Conservation (phyloP, 2,888 invertebrate genomes). For the Criorhina ranunculi region DNA sequence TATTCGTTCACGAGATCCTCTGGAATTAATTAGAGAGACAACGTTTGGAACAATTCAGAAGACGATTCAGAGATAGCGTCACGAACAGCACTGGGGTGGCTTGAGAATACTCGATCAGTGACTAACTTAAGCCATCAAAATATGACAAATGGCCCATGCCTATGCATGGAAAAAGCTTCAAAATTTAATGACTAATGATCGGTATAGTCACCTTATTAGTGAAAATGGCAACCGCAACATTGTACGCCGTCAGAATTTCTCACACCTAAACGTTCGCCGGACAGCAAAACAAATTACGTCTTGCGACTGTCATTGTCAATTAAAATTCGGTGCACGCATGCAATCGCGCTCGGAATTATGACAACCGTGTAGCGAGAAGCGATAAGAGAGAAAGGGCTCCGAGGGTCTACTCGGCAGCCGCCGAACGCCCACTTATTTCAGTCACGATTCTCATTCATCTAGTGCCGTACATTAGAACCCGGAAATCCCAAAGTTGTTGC, state of each 20-base stretch:
- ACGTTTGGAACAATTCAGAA: too few species aligned
- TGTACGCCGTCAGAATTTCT: constrained; percentile 62
- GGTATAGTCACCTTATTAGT: constrained; percentile 53
- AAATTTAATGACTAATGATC: constrained; percentile 57
- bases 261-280: constrained; percentile 44
- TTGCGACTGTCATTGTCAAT: constrained; percentile 34
- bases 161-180: not conserved
- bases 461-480: constrained; percentile 73
- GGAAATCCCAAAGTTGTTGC: constrained; percentile 71
- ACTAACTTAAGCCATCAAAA: not conserved
- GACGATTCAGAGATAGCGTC: too few species aligned
- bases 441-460: constrained; percentile 66
- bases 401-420: not conserved
- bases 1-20: too few species aligned
- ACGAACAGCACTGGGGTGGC: too few species aligned
- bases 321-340: constrained; percentile 71
- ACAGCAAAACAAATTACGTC: constrained; percentile 47
- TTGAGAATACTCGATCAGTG: not conserved
- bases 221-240: constrained; percentile 56
- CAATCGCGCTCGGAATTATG: constrained; percentile 69
- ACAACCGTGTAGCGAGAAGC: constrained; percentile 44
- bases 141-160: not conserved
- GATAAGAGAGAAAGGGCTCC: constrained; percentile 47
- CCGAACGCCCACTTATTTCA: constrained; percentile 60
- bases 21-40: too few species aligned